Evolutionary conservation across 2,113 vertebrate genomes (phyloP).

Genomic region (Entomyzon cyanotis): DNA sequence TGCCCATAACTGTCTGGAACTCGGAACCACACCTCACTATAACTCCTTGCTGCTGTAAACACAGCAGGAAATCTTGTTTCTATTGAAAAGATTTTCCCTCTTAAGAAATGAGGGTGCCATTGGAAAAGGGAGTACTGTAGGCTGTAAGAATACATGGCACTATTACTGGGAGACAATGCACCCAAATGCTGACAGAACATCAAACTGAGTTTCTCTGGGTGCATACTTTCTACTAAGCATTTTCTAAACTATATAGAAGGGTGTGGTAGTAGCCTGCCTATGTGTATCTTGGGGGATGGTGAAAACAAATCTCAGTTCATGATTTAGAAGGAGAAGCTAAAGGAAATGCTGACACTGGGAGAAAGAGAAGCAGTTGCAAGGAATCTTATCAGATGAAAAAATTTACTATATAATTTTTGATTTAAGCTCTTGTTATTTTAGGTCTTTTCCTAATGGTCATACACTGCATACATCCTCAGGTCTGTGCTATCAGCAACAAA

Average conservation of each 20-base stretch:
- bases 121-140: background rate
- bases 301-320: background rate
- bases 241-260: background rate
- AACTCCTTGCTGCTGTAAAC: background rate
- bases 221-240: background rate
- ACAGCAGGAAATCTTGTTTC: background rate
- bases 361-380: background rate
- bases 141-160: background rate
- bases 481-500: background rate
- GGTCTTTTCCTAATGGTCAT: background rate
- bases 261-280: background rate
- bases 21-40: background rate
- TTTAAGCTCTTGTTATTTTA: background rate
- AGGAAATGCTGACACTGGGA: background rate
- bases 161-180: background rate
- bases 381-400: background rate
- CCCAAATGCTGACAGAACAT: background rate
- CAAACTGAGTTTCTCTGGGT: background rate
- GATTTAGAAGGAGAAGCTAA: background rate
- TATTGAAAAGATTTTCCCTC: background rate
- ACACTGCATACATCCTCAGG: background rate
- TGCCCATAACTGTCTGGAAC: background rate
- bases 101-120: background rate
- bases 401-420: rapidly evolving
- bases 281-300: rapidly evolving